These are phyloP conservation scores for Oceanodroma leucorhoa DNA, from an alignment of 2,797 vertebrate species.

Conservation along the genomic window DNA sequence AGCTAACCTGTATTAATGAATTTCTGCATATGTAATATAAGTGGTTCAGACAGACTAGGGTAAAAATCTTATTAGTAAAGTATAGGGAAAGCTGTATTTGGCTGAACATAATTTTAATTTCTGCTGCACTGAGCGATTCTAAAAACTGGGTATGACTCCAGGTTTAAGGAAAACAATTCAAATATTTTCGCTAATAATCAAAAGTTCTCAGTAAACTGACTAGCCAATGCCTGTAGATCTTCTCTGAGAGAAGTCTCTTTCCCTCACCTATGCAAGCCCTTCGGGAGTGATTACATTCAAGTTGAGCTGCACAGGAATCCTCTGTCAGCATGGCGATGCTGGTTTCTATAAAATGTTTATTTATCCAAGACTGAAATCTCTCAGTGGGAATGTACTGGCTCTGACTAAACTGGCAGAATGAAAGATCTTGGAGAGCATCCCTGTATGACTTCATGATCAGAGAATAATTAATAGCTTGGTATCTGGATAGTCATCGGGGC, in stretches of 20 bases:
- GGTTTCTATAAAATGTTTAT: not conserved
- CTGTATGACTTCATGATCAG: not conserved
- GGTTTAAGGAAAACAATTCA: not conserved
- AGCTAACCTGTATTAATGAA: conserved; percentile 30
- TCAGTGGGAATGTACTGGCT: not conserved
- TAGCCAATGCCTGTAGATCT: not conserved
- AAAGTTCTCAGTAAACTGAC: not conserved
- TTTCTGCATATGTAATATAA: not conserved
- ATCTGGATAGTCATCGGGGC: not conserved
- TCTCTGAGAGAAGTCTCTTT: not conserved
- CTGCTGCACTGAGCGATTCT: not conserved
- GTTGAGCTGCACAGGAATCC: not conserved
- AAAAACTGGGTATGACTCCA: not conserved
- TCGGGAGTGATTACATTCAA: not conserved
- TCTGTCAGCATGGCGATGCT: not conserved
- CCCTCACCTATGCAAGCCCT: not conserved
- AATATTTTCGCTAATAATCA: not conserved
- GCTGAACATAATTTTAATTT: not conserved
- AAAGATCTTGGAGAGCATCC: not conserved
- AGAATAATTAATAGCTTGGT: not conserved
- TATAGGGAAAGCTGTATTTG: not conserved
- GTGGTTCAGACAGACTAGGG: not conserved
- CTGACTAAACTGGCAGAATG: not conserved
- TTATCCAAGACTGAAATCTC: not conserved
- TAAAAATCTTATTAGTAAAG: conserved; percentile 24